Base-by-base conservation (phyloP, 2,113 vertebrate genomes). In the Chaetodon auriga region DNA sequence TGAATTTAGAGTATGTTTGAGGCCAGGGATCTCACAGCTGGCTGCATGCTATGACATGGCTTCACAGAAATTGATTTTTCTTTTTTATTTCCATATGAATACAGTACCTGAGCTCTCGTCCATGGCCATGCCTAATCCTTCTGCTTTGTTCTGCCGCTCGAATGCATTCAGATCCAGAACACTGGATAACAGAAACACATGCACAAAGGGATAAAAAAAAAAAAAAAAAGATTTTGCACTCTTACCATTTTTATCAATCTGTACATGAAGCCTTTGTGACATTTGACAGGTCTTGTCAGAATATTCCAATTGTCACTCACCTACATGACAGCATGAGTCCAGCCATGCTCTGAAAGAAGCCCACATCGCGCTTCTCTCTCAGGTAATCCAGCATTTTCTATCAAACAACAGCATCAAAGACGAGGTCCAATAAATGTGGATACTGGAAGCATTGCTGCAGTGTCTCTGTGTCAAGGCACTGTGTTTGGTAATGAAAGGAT, bases 311-410 rank as follows among this genome's bases (percentile, higher is more conserved):
- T 12, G 15, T 75, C 6, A 79, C 89, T 95, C 93, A 99, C 98
- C 98, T 99, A 87, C 97, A 99, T 11, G 96, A 97, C 93, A 94
- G 96, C 96, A 99, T 97, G 83, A 99, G 96, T 74, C 97, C 96
- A 4, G 96, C 96, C 87, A 96, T 95, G 75, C 97, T 99, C 87
- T 97, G 97, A 90, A 99, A 99, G 92, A 99, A 99, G 13, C 96
- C 96, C 61, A 99, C 97, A 7, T 99, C 97, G 84, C 96, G 96
- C 82, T 97, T 99, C 80, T 97, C 95, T 89, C 96, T 97, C 87
- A 99, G 95, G 85, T 98, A 99, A 92, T 97, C 96, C 81, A 99
- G 94, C 98, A 99, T 99, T 96, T 98, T 99, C 98, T 99, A 87
- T 18, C 81, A 90, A 90, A 30, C 88, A 92, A 91, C 89, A 82